Evolutionary conservation across 2,888 invertebrate genomes (phyloP).

Genomic region (Nebria brevicollis): DNA sequence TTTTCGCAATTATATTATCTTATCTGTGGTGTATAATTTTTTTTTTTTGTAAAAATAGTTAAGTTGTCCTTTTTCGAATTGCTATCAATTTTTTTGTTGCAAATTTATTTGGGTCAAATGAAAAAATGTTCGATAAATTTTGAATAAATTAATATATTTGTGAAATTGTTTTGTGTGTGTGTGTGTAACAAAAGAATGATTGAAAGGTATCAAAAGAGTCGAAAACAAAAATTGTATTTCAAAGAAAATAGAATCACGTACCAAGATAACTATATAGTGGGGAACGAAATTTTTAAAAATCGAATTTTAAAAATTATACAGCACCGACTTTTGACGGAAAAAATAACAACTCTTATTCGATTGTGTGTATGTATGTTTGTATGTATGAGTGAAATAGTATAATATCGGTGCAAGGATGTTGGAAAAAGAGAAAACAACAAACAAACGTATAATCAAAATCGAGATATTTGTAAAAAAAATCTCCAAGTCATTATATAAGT

Average conservation of each 20-base stretch:
- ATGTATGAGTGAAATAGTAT: constrained; percentile 17
- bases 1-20: neutral
- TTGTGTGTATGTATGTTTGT: constrained; percentile 17
- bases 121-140: neutral
- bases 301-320: constrained; percentile 46
- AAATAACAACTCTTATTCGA: constrained; percentile 14
- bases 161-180: too few relatives aligned
- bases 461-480: constrained; percentile 42
- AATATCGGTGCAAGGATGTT: constrained; percentile 15
- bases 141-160: too few relatives aligned
- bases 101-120: neutral
- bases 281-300: constrained; percentile 40
- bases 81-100: neutral
- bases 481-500: constrained; percentile 29
- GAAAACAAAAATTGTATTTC: constrained; percentile 30
- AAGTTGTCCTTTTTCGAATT: neutral
- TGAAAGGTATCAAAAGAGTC: constrained; percentile 3
- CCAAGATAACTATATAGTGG: constrained; percentile 33
- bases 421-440: constrained; percentile 19
- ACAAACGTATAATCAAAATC: constrained; percentile 40
- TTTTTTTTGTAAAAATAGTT: neutral
- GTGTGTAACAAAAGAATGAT: neutral
- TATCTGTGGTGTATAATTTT: neutral
- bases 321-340: constrained; percentile 17
- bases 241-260: constrained; percentile 45